phyloP scores from a whole-genome alignment of 2,888 invertebrate genomes.

The Megalurothrips usitatus region DNA sequence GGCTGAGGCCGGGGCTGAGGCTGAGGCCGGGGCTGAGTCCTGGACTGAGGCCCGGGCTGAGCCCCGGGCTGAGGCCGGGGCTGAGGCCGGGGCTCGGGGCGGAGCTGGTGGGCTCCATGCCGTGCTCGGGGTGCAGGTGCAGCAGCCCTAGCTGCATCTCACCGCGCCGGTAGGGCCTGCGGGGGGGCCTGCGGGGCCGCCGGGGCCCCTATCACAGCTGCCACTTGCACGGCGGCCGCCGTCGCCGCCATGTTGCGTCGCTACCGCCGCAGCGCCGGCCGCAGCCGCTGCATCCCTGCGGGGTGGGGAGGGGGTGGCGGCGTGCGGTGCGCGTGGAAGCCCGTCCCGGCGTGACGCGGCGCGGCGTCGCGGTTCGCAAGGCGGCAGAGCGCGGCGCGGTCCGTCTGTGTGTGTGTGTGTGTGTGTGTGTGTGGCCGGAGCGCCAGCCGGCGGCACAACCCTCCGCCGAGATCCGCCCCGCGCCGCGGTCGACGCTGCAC shows the following conservation, averaged over 20 bases:
- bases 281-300: background rate
- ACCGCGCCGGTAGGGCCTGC: background rate
- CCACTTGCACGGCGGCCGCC: background rate
- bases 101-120: slow-evolving; percentile 11
- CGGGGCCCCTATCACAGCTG: background rate
- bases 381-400: background rate
- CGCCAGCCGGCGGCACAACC: background rate
- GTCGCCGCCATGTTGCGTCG: slow-evolving; percentile 11
- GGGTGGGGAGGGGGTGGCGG: background rate
- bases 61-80: background rate
- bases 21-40: slow-evolving; percentile 7
- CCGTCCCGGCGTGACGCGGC: background rate
- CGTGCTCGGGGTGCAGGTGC: background rate
- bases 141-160: slow-evolving; percentile 24
- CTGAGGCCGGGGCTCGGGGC: slow-evolving; percentile 12
- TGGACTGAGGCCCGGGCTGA: background rate
- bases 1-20: slow-evolving; percentile 6
- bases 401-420: background rate
- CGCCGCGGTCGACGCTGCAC: slow-evolving; percentile 25
- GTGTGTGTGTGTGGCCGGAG: too few species aligned
- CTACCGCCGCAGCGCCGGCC: background rate
- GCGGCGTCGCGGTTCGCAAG: background rate
- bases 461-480: background rate
- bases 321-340: background rate
- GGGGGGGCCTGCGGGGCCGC: background rate